A percentile compares a stretch with the other conserved stretches of the same genome.
Evolutionary conservation across 2,888 invertebrate species (phyloP).

Genomic region (Drosophila diplacantha): DNA sequence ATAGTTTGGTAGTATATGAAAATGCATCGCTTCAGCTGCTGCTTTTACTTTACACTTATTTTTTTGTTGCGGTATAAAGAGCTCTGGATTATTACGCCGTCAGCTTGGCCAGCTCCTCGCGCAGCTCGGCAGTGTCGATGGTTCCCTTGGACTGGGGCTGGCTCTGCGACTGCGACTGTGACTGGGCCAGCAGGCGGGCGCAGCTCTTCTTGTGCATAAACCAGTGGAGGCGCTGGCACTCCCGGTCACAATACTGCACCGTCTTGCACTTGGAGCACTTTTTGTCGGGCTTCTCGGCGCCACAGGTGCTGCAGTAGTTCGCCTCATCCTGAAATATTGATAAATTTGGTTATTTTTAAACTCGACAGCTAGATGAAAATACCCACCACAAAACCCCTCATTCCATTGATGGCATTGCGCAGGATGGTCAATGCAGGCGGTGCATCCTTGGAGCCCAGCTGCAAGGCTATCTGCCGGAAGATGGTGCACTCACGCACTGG

Average conservation of each 20-base stretch:
- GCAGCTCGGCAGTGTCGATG: constrained; percentile 67
- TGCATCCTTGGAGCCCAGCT: constrained; percentile 84
- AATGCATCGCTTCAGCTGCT: constrained; percentile 28
- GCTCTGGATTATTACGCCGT: constrained; percentile 50
- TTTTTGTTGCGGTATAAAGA: constrained; percentile 13
- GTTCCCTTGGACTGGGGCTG: constrained; percentile 58
- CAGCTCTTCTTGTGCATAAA: constrained; percentile 93
- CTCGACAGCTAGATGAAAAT: not conserved
- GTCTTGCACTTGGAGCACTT: constrained; percentile 96
- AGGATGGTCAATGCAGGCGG: constrained; percentile 85
- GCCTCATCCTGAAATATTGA: constrained; percentile 79
- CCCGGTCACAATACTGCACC: constrained; percentile 94
- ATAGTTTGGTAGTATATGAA: constrained; percentile 21
- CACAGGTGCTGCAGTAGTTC: constrained; percentile 89
- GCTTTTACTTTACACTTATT: constrained; percentile 30
- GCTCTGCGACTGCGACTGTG: constrained; percentile 64
- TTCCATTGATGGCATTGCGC: constrained; percentile 91
- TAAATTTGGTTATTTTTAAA: not conserved
- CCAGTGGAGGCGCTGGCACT: constrained; percentile 96
- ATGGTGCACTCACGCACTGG: constrained; percentile 93
- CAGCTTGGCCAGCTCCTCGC: constrained; percentile 65
- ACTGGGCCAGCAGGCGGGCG: constrained; percentile 80
- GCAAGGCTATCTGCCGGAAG: constrained; percentile 88
- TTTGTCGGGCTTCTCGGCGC: constrained; percentile 92
- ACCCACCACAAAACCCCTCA: constrained; percentile 84